Conservation (phyloP, 2,113 vertebrate genomes). For the Ploceus nigricollis region DNA sequence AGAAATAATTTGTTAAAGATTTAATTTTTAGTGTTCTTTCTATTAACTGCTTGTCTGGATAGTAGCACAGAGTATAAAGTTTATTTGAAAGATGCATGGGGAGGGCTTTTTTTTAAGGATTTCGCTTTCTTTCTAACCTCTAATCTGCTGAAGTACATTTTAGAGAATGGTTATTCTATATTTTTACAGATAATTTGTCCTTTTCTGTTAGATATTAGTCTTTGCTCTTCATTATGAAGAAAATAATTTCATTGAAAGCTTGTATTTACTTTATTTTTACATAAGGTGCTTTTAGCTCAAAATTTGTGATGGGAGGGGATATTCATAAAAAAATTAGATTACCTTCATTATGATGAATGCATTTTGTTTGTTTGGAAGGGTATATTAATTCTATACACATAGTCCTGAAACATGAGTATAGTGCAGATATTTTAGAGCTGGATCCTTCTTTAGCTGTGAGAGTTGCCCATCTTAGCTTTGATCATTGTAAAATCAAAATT, state of each 20-base stretch:
- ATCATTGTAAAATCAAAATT: background rate
- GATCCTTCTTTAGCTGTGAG: background rate
- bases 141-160: background rate
- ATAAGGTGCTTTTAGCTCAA: background rate
- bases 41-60: background rate
- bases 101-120: background rate
- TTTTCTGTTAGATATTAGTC: background rate
- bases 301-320: background rate
- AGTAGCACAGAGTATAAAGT: background rate
- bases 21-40: background rate
- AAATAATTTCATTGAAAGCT: background rate
- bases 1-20: background rate
- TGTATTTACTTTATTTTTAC: background rate
- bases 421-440: background rate
- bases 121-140: background rate
- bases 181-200: background rate
- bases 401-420: background rate
- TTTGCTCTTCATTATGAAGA: background rate
- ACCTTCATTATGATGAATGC: background rate
- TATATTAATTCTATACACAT: background rate
- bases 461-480: background rate
- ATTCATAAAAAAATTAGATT: background rate
- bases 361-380: background rate
- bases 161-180: background rate
- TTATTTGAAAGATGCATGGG: background rate